A percentile compares a stretch with the other conserved stretches of the same genome.
phyloP scores from a whole-genome alignment of 2,113 vertebrate species.

The Edolisoma coerulescens region DNA sequence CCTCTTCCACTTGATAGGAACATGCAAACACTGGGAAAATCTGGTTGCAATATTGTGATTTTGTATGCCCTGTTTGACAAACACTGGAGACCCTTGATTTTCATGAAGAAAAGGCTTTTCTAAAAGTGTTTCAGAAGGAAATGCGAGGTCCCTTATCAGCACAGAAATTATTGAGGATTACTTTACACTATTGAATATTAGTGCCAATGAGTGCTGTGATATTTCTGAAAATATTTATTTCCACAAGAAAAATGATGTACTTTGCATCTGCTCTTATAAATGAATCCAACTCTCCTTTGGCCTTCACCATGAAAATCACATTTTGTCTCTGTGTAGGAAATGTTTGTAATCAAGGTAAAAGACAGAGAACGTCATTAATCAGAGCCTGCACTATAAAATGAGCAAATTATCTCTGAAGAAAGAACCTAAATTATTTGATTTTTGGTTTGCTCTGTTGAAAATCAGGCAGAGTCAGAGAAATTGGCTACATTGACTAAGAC shows the following conservation, averaged over 20 bases:
- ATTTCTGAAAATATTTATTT: not conserved
- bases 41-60: not conserved
- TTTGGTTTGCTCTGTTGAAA: not conserved
- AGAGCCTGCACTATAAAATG: not conserved
- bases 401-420: not conserved
- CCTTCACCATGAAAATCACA: not conserved
- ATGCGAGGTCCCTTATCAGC: not conserved
- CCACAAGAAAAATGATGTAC: not conserved
- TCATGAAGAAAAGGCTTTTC: not conserved
- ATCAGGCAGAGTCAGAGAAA: not conserved
- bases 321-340: not conserved
- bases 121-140: not conserved
- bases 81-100: not conserved
- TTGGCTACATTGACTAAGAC: not conserved
- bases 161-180: not conserved
- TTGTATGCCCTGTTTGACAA: not conserved
- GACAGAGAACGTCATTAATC: not conserved
- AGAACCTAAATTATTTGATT: not conserved
- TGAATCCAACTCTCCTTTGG: not conserved
- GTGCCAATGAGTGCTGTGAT: not conserved
- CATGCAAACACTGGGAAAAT: not conserved
- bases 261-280: not conserved
- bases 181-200: not conserved
- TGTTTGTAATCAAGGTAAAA: not conserved
- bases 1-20: not conserved